These are phyloP conservation scores for Macrotus californicus DNA, from an alignment of 2,113 vertebrate genomes.

Conservation along the genomic window DNA sequence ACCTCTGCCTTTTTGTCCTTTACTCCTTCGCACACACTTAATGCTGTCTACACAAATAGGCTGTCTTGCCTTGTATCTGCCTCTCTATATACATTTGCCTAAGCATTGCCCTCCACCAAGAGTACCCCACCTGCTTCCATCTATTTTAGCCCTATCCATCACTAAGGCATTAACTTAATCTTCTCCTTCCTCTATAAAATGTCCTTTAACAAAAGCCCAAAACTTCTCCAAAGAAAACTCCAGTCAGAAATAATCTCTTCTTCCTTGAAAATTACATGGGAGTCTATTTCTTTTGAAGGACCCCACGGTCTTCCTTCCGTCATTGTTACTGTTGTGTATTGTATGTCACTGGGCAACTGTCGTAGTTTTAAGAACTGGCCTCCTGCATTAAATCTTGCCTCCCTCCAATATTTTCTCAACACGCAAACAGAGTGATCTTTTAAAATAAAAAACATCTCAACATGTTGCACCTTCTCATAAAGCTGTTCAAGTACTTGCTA, in stretches of 20 bases:
- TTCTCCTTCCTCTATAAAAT: not conserved
- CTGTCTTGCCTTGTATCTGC: not conserved
- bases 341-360: not conserved
- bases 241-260: not conserved
- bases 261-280: not conserved
- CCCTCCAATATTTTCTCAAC: not conserved
- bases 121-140: not conserved
- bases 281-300: not conserved
- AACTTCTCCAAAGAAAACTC: not conserved
- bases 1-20: not conserved
- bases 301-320: fast-evolving
- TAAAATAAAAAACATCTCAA: not conserved
- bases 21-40: not conserved
- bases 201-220: not conserved
- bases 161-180: not conserved
- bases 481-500: not conserved
- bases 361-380: not conserved
- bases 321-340: not conserved
- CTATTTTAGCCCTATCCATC: not conserved
- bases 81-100: not conserved
- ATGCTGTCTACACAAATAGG: not conserved
- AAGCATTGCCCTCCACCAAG: not conserved
- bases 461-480: not conserved
- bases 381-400: not conserved
- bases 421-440: not conserved